These are phyloP conservation scores for Julus scandinavius DNA, from an alignment of 2,888 invertebrate species.

Conservation along the genomic window DNA sequence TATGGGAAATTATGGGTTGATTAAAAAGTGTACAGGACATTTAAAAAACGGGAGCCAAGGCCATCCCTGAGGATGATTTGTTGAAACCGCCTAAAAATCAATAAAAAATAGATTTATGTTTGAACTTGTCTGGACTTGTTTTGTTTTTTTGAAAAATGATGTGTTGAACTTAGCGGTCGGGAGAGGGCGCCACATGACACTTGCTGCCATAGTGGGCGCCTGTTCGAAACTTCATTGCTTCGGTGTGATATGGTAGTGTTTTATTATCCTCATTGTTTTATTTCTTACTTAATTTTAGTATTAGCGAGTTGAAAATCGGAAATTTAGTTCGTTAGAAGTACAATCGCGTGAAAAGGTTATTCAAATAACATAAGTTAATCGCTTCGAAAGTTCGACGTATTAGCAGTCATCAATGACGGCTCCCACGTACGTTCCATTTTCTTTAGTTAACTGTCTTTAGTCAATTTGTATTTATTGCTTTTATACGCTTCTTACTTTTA, in stretches of 20 bases:
- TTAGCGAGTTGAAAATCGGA: too few species aligned
- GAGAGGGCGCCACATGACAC: background rate
- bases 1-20: conserved; percentile 47
- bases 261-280: background rate
- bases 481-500: too few species aligned
- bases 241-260: background rate
- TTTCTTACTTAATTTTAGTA: background rate
- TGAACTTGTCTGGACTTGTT: conserved; percentile 39
- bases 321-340: too few species aligned
- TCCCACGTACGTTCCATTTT: too few species aligned
- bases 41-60: conserved; percentile 49
- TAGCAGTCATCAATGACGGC: too few species aligned
- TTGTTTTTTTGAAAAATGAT: background rate
- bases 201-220: background rate
- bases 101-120: conserved; percentile 56
- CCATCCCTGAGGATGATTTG: conserved; percentile 54
- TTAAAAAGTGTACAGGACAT: conserved; percentile 48
- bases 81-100: conserved; percentile 54
- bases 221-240: background rate
- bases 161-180: background rate
- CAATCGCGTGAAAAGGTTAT: too few species aligned
- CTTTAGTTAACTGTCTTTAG: too few species aligned
- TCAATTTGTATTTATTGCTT: too few species aligned
- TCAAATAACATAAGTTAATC: too few species aligned
- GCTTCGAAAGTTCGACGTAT: too few species aligned